Evolutionary conservation across 2,888 invertebrate species (phyloP).

Genomic region (Amiota communis): DNA sequence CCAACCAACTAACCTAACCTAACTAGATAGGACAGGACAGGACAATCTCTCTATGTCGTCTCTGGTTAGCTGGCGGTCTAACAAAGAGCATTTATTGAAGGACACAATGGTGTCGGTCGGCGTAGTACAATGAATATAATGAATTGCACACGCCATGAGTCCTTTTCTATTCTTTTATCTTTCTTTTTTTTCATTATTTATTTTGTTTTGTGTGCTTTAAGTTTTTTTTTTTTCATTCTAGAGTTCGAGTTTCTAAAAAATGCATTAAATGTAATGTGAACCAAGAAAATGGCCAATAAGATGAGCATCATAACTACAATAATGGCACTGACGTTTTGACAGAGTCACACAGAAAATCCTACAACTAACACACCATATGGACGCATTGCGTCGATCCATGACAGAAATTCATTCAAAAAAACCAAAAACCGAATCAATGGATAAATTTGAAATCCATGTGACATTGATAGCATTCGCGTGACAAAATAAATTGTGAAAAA

Average conservation of each 20-base stretch:
- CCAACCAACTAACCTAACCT: too few species aligned
- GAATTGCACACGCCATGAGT: conserved; percentile 20
- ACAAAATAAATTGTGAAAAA: too few species aligned
- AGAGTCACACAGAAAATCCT: too few species aligned
- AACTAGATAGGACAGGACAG: not conserved
- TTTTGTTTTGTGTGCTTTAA: not conserved
- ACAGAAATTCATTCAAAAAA: too few species aligned
- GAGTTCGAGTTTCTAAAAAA: conserved; percentile 17
- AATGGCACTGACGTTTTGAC: conserved; percentile 36
- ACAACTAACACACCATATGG: too few species aligned
- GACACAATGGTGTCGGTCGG: not conserved
- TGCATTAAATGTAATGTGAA: conserved; percentile 40
- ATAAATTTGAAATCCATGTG: too few species aligned
- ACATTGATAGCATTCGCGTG: too few species aligned
- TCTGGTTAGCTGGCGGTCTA: not conserved
- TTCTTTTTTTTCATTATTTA: not conserved
- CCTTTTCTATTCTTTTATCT: not conserved
- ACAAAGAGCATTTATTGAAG: conserved; percentile 14
- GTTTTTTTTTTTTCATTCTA: not conserved
- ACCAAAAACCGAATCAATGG: too few species aligned
- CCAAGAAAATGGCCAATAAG: conserved; percentile 38
- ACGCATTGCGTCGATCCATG: too few species aligned
- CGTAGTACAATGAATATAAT: conserved; percentile 1
- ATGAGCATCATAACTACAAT: conserved; percentile 32
- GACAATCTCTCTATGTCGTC: too few species aligned